Percentiles rank a stretch among this genome's conserved stretches.
These are phyloP conservation scores for Prochilodus magdalenae DNA, from an alignment of 2,113 vertebrate species.

Conservation along the genomic window DNA sequence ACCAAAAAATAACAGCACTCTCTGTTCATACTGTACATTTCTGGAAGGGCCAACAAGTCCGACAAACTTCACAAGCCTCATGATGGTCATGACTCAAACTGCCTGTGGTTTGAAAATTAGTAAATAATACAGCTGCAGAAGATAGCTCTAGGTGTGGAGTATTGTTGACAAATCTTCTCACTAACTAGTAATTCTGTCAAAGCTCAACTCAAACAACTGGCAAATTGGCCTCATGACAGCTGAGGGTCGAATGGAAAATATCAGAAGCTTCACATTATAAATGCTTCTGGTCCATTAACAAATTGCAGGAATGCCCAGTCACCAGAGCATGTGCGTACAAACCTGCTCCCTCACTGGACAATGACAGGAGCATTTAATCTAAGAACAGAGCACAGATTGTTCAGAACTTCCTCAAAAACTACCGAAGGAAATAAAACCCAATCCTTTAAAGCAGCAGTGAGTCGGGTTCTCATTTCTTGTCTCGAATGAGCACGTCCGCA, in stretches of 20 bases:
- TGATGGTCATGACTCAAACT: background rate
- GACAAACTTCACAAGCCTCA: background rate
- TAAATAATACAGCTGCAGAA: background rate
- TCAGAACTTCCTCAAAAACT: conserved; percentile 26
- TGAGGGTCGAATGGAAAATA: conserved; percentile 30
- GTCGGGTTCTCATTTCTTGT: background rate
- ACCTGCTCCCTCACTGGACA: background rate
- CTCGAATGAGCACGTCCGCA: conserved; percentile 2
- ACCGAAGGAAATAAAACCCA: background rate
- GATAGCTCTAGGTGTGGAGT: background rate
- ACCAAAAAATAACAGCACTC: too few species aligned
- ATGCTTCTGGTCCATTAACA: conserved; percentile 17
- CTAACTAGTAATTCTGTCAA: background rate
- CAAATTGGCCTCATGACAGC: background rate
- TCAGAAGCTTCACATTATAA: conserved; percentile 28
- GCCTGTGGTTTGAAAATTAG: background rate
- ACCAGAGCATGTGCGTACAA: background rate
- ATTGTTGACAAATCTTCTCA: background rate
- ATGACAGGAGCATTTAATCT: background rate
- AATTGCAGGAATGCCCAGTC: background rate
- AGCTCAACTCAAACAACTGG: background rate
- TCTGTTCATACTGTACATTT: too few species aligned
- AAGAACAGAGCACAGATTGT: conserved; percentile 21
- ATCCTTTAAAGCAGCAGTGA: background rate
- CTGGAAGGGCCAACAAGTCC: background rate